Conservation (phyloP, 1,140 invertebrate genomes). For the Drosophila murphyi region DNA sequence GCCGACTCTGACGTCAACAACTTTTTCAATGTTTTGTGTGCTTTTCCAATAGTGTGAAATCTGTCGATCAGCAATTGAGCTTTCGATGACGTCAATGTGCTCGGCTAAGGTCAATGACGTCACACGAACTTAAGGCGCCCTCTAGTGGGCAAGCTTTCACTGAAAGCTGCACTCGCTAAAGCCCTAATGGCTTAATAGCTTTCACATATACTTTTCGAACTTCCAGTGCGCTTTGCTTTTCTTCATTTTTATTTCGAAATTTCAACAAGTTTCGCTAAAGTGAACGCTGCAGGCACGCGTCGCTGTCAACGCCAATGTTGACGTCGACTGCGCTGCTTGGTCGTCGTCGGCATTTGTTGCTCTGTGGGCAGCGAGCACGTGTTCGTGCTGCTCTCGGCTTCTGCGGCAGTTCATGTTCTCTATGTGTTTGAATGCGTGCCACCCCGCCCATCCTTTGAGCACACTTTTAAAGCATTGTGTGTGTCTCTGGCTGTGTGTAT, state of each 20-base stretch:
- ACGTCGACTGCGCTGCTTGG: constrained; percentile 18
- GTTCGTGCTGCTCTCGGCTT: constrained; percentile 26
- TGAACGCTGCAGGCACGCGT: constrained; percentile 15
- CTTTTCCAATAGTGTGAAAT: constrained; percentile 5
- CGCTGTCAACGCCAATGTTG: constrained; percentile 1
- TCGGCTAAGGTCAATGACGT: constrained; percentile 40
- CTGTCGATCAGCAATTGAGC: constrained; percentile 34
- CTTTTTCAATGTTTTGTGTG: background rate
- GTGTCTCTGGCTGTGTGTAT: constrained; percentile 14
- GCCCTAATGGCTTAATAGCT: constrained; percentile 3
- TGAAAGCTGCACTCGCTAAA: constrained; percentile 6
- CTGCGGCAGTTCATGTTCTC: constrained; percentile 30
- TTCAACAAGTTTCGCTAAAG: constrained; percentile 70
- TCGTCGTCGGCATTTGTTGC: constrained; percentile 70
- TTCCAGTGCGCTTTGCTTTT: constrained; percentile 14
- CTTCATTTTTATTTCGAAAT: constrained; percentile 61
- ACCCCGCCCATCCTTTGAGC: background rate
- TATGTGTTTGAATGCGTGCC: background rate
- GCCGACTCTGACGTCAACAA: constrained; percentile 55
- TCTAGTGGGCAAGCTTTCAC: constrained; percentile 18
- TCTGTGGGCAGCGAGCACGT: constrained; percentile 63
- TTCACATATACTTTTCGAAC: constrained; percentile 39
- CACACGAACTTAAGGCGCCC: constrained; percentile 3
- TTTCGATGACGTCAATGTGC: constrained; percentile 45
- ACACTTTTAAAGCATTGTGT: constrained; percentile 27